Conservation (phyloP, 2,888 invertebrate genomes). For the Ptycholaimellus sp. region DNA sequence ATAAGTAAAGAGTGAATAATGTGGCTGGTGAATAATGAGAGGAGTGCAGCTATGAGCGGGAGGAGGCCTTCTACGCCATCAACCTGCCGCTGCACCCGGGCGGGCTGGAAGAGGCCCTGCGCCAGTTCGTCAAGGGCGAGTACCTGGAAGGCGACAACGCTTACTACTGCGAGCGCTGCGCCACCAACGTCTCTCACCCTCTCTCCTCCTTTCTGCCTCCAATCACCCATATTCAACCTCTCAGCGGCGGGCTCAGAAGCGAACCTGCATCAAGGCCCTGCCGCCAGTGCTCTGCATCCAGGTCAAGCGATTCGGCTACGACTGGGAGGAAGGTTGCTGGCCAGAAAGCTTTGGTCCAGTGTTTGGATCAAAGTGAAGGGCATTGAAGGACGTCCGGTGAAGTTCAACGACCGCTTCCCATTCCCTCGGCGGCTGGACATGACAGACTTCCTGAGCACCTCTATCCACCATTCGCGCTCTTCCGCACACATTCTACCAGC, state of each 20-base stretch:
- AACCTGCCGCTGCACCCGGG: constrained; percentile 29
- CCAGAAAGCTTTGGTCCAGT: too few species aligned
- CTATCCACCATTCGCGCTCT: not conserved
- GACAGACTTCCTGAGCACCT: not conserved
- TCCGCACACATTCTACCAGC: too few species aligned
- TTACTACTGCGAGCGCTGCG: constrained; percentile 35
- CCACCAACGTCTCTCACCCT: constrained; percentile 28
- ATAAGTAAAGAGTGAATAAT: not conserved
- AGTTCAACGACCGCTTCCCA: constrained; percentile 35
- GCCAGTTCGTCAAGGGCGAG: constrained; percentile 35
- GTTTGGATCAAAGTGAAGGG: too few species aligned
- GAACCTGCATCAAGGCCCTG: constrained; percentile 32
- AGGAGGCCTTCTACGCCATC: constrained; percentile 32
- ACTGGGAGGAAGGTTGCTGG: constrained; percentile 34
- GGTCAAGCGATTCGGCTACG: constrained; percentile 34
- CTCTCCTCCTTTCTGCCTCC: not conserved
- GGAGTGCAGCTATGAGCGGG: constrained; percentile 30
- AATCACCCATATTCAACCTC: constrained; percentile 9
- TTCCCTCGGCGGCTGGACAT: constrained; percentile 29
- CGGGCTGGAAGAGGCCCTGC: constrained; percentile 31
- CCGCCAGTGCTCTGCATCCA: constrained; percentile 34
- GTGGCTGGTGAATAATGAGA: not conserved
- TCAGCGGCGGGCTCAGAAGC: constrained; percentile 32
- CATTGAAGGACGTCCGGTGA: constrained; percentile 32
- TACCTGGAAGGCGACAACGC: constrained; percentile 36